Evolutionary conservation across 2,888 invertebrate genomes (phyloP), one percentile per base, ranked within the genome.

Genomic region (Rugalucina vietnamica): DNA sequence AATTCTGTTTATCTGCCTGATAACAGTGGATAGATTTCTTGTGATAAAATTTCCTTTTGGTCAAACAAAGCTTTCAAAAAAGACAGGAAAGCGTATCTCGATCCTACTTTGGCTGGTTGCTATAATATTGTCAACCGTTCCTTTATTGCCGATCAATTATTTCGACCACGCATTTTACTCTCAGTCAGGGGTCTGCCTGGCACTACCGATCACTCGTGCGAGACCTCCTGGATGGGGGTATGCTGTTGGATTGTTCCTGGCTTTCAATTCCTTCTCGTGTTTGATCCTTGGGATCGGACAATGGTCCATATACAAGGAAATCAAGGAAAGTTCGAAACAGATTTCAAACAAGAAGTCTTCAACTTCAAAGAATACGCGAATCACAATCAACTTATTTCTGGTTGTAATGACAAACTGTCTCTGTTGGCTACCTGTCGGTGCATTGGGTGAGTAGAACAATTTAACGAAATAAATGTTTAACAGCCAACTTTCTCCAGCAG

Each of bases 1-100:
- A 0, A 96, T 96, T 1, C 92, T 96, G 83, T 95, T 96, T 69
- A 94, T 96, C 21, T 95, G 96, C 0, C 89, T 96, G 82, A 96
- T 96, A 80, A 96, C 96, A 0, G 95, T 96, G 94, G 96, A 96
- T 92, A 95, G 96, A n/a, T 95, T 96, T 89, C 95, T 96, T 86
- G 96, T 96, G 0, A 96, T 96, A 39, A 96, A 96, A 29, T 95
- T 96, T 85, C 96, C 96, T 21, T 94, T 96, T 75, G 95, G 88
- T 0, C 77, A 81, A 29, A 34, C 84, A 24, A 81, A 77, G 10
- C 90, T 94, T 32, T 90, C 86, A 18, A 37, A 84, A 0, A 82
- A 81, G 18, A 86, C 79, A 0, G 91, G 92, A 0, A 85, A 89
- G 18, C 77, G 85, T 71, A 75, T 90, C 0, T 87, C 90, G 14